Base-by-base conservation (phyloP, 1,140 invertebrate genomes). In the Cylas formicarius region DNA sequence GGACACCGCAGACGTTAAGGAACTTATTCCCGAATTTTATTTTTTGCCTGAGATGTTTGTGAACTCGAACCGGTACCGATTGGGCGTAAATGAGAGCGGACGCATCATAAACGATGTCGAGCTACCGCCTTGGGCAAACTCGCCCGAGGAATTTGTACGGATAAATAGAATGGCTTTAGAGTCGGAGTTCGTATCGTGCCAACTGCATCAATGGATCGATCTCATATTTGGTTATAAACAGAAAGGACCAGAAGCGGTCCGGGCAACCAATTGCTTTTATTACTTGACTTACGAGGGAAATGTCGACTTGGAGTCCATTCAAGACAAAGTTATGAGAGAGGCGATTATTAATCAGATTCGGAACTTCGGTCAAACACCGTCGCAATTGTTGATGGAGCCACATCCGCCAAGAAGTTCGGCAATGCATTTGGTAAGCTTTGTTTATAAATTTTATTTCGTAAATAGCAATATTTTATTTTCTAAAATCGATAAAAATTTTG, bases 211-310 rank as follows among this genome's bases (percentile, higher is more conserved):
- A 66, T 99, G 97, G 97, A 98, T 99, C 55, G 97, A 99, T 72
- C 74, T 99, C 33, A 97, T 99, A 59, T 99, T 99, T 69, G 97
- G 97, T 35, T 99, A 99, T 67, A 99, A 99, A 69, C 97, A 99
- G 68, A 80, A 89, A 78, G 94, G 94, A 20, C 94, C 96, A 1
- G 96, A 99, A 74, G 96, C 96, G 4, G 80, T 97, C 2, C 72
- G 94, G 44, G 90, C 94, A 0, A 95, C 91, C 2, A 99, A 99
- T 71, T 91, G 99, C 3, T 99, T 99, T 71, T 99, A 99, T 67
- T 98, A 99, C 70, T 73, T 99, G 11, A 99, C 97, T 0, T 99
- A 99, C 67, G 97, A 99, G 70, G 95, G 95, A 22, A 93, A 84
- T 59, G 90, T 97, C 0, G 90, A 98, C 46, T 71, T 98, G 31